Evolutionary conservation across 1,140 invertebrate genomes (phyloP), one percentile per base, ranked within the genome.

Genomic region (Neuroterus valhalla): DNA sequence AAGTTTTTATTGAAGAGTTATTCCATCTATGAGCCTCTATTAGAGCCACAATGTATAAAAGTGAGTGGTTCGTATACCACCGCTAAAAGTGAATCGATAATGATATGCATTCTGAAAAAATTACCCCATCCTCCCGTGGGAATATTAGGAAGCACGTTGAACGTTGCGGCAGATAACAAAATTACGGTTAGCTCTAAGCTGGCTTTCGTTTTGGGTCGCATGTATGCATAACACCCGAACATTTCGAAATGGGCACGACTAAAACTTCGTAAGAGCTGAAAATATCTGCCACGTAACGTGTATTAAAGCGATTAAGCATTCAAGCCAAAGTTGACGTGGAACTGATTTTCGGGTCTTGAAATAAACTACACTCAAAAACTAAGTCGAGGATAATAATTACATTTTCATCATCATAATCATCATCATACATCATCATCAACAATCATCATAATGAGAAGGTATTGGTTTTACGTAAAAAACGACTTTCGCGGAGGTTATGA

Each of bases 51-150:
- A 38, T 38, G 50, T 52, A 23, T 21, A 14, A 52, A 52, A 52
- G 50, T 12, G 26, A 31, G 23, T 12, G 12, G 12, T 62, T 72
- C 48, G 48, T 71, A 71, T 66, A 72, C 69, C 19, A 21, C 42
- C 12, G 14, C 50, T 52, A 70, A 70, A 70, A 70, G 31, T 72
- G 50, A 72, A 72, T 76, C 71, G 55, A 76, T 72, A 76, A 67
- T 76, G 31, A 72, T 76, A 72, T 76, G 70, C 71, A 45, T 62
- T 62, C 52, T 31, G 68, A 14, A 70, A 70, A 76, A 76, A 72
- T 72, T 72, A 70, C 52, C 67, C 5, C 44, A 67, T 50, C 50
- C 38, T 55, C 6, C 19, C 23, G 43, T 45, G 46, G 26, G 45
- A 50, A 21, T 46, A 50, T 38, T 50, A 46, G 46, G 46, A 66